A percentile compares a stretch with the other conserved stretches of the same genome.
Conservation (phyloP, 2,797 vertebrate species). For the Sebastolobus altivelis region DNA sequence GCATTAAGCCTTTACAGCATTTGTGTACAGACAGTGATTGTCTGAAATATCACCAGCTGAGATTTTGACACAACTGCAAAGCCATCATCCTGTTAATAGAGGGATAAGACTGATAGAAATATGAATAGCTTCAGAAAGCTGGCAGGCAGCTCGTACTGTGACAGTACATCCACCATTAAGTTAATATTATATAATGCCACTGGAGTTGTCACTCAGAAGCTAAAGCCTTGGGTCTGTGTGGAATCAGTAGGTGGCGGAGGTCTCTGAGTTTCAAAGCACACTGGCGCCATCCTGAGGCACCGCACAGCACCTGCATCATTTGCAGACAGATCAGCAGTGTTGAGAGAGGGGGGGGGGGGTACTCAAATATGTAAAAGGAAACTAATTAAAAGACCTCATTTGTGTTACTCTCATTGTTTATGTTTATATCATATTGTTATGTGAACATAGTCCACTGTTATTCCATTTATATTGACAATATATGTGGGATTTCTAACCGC, state of each 20-base stretch:
- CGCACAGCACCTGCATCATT: slow-evolving; percentile 41
- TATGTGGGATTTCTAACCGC: neutral
- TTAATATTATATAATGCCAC: slow-evolving; percentile 60
- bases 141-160: slow-evolving; percentile 51
- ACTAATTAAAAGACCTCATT: neutral
- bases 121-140: slow-evolving; percentile 48
- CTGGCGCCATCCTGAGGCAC: slow-evolving; percentile 77
- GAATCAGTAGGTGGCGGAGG: slow-evolving; percentile 6
- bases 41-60: neutral
- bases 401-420: neutral
- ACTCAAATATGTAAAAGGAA: neutral
- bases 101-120: slow-evolving; percentile 40
- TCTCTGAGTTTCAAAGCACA: slow-evolving; percentile 67
- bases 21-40: neutral
- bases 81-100: slow-evolving; percentile 37
- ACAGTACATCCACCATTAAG: slow-evolving; percentile 53
- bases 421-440: neutral
- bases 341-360: neutral
- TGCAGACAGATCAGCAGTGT: neutral
- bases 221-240: slow-evolving; percentile 24
- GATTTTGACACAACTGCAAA: slow-evolving; percentile 33
- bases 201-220: slow-evolving; percentile 43
- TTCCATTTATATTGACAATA: neutral
- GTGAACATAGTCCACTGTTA: neutral
- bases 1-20: neutral